Percentiles rank a stretch among this genome's conserved stretches.
phyloP scores from a whole-genome alignment of 37 sponge, comb jelly and placozoan species.

The Beroe ovata region DNA sequence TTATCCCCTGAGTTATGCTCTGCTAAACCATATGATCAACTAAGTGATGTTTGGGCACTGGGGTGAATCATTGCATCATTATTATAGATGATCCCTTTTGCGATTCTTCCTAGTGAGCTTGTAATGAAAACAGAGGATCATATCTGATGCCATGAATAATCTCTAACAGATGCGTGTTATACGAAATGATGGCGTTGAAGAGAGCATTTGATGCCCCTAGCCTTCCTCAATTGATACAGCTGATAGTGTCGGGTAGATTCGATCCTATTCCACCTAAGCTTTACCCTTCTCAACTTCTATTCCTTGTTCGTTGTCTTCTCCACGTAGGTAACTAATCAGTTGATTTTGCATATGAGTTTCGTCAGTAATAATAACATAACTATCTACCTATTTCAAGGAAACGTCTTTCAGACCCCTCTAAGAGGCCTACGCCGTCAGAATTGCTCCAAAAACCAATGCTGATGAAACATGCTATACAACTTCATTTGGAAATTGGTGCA shows the following conservation, averaged over 20 bases:
- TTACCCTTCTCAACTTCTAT: conserved; percentile 35
- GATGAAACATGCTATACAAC: conserved; percentile 22
- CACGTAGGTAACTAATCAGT: conserved; percentile 52
- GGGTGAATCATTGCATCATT: too few species aligned
- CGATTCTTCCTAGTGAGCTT: too few species aligned
- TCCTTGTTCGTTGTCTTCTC: conserved; percentile 20
- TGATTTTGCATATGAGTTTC: too few species aligned
- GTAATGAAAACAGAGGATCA: too few species aligned
- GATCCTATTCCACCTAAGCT: conserved; percentile 10
- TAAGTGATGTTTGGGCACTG: conserved; percentile 56
- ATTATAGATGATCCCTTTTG: too few species aligned
- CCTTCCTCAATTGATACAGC: conserved; percentile 44
- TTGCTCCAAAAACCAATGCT: conserved; percentile 13
- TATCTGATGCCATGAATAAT: too few species aligned
- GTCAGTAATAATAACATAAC: too few species aligned
- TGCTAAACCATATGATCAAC: conserved; percentile 54
- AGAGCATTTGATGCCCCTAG: conserved; percentile 57
- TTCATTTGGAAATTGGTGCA: neutral
- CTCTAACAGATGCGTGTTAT: conserved; percentile 48
- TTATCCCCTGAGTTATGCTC: conserved; percentile 46
- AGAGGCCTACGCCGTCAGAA: conserved; percentile 14
- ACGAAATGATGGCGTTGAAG: conserved; percentile 54
- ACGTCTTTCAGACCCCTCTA: neutral
- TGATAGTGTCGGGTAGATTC: conserved; percentile 53
- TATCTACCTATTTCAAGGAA: too few species aligned